These are phyloP conservation scores for Tiliacea citrago DNA, from an alignment of 2,888 invertebrate species.

Conservation along the genomic window DNA sequence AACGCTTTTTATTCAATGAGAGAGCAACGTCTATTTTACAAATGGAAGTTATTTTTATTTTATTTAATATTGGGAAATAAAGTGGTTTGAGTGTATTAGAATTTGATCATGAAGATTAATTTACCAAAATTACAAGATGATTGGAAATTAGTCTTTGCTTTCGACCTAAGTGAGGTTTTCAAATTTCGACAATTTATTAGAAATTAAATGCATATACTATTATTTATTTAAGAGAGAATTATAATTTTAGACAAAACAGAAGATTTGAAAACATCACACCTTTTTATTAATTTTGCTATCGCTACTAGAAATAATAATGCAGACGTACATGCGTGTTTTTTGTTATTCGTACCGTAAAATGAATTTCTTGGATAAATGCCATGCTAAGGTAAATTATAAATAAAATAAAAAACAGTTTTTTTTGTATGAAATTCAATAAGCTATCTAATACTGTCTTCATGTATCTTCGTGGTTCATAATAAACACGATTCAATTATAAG, in stretches of 20 bases:
- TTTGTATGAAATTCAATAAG: neutral
- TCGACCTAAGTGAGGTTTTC: conserved; percentile 49
- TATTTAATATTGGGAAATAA: conserved; percentile 15
- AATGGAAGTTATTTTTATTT: conserved; percentile 15
- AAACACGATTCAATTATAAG: neutral
- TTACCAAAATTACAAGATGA: conserved; percentile 29
- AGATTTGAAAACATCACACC: conserved; percentile 49
- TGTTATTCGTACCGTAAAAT: neutral
- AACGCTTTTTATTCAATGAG: conserved; percentile 53
- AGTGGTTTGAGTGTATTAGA: conserved; percentile 37
- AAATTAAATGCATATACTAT: neutral
- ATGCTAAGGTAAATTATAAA: neutral
- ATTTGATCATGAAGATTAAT: conserved; percentile 36
- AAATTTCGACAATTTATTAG: conserved; percentile 5
- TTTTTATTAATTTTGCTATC: conserved; percentile 55
- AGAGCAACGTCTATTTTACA: conserved; percentile 62
- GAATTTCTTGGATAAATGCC: neutral
- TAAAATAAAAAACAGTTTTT: neutral
- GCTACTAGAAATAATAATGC: conserved; percentile 28
- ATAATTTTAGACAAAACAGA: neutral
- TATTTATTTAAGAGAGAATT: neutral
- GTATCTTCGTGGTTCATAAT: neutral
- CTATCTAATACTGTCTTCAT: neutral
- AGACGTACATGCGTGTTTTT: conserved; percentile 52
- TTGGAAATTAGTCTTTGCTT: conserved; percentile 62